Evolutionary conservation across 1,140 invertebrate genomes (phyloP).

Genomic region (Acromyrmex echinatior): DNA sequence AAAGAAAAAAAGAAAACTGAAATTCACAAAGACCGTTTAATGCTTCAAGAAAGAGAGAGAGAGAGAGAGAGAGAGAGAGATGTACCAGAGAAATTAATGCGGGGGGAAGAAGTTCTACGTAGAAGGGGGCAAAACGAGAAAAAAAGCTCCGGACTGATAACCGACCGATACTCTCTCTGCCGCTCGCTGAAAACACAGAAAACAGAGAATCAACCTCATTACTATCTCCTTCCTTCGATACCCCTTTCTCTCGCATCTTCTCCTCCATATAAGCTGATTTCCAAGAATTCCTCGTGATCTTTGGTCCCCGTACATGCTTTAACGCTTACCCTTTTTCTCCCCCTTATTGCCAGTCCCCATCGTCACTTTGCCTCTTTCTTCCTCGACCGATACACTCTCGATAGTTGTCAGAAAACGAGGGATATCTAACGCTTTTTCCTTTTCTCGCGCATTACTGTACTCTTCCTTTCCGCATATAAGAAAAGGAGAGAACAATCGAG

Average conservation of each 20-base stretch:
- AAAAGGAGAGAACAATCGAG: constrained; percentile 26
- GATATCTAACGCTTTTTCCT: constrained; percentile 78
- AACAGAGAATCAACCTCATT: constrained; percentile 85
- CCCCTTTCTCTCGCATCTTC: constrained; percentile 53
- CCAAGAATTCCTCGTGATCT: constrained; percentile 83
- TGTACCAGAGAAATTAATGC: constrained; percentile 32
- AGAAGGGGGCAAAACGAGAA: constrained; percentile 61
- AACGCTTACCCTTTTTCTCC: constrained; percentile 56
- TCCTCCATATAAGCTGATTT: constrained; percentile 76
- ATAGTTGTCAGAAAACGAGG: constrained; percentile 81
- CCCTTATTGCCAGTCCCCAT: constrained; percentile 1
- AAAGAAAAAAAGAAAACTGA: constrained; percentile 65
- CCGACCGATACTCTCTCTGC: constrained; percentile 75
- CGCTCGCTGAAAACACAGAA: constrained; percentile 82
- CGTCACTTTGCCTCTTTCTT: constrained; percentile 50
- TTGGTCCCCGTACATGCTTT: constrained; percentile 79
- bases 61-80: constrained; percentile 8
- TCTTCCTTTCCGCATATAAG: constrained; percentile 31
- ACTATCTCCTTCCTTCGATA: constrained; percentile 80
- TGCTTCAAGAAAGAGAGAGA: constrained; percentile 63
- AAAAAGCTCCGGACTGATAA: constrained; percentile 80
- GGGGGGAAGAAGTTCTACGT: constrained; percentile 9
- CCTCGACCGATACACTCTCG: constrained; percentile 60
- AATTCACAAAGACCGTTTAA: constrained; percentile 83
- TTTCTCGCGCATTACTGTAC: constrained; percentile 38